phyloP scores from a whole-genome alignment of 2,113 vertebrate species.

The Dasypus novemcinctus region DNA sequence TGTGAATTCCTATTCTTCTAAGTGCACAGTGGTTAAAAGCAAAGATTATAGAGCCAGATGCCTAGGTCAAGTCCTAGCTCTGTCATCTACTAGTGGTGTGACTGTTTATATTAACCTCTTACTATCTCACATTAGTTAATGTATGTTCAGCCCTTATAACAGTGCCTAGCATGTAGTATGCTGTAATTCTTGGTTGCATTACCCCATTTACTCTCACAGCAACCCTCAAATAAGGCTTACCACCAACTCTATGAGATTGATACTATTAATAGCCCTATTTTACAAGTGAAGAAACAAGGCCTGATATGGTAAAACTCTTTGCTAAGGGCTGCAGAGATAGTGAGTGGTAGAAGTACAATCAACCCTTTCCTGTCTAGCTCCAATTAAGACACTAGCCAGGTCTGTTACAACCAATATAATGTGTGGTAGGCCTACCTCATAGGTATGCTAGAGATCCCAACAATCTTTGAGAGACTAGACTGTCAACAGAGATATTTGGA shows the following conservation, averaged over 20 bases:
- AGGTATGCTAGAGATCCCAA: not conserved
- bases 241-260: not conserved
- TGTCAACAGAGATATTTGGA: not conserved
- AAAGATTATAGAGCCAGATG: not conserved
- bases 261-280: not conserved
- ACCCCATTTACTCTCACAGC: not conserved
- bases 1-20: not conserved
- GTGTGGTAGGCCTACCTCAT: not conserved
- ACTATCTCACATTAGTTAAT: not conserved
- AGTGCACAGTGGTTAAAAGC: not conserved
- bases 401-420: too few species aligned
- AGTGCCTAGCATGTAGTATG: rapidly evolving
- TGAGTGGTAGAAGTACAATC: not conserved
- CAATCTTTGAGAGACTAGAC: not conserved
- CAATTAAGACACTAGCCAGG: not conserved
- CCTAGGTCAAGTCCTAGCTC: too few species aligned
- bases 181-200: not conserved
- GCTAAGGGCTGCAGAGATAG: not conserved
- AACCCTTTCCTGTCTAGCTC: not conserved
- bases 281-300: not conserved
- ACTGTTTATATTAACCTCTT: not conserved
- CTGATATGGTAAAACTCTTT: not conserved
- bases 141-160: not conserved
- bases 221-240: not conserved
- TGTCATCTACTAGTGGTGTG: not conserved